Percentiles rank a stretch among this genome's conserved stretches.
phyloP scores from a whole-genome alignment of 1,140 invertebrate genomes.

The Zaprionus taronus region DNA sequence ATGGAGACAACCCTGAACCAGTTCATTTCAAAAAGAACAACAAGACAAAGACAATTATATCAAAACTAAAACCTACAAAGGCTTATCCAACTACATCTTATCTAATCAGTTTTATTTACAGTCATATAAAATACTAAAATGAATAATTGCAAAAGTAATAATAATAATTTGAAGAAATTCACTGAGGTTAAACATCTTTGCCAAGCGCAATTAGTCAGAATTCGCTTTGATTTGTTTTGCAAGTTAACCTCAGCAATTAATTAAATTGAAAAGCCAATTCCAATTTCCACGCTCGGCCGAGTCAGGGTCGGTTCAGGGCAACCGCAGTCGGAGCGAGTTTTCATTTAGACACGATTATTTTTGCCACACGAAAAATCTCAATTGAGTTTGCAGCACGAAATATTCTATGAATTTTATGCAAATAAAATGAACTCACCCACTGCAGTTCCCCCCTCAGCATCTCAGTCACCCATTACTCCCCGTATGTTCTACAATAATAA shows the following conservation, averaged over 20 bases:
- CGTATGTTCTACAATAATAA: neutral
- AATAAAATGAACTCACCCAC: conserved; percentile 52
- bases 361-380: conserved; percentile 10
- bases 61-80: no score
- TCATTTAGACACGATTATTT: conserved; percentile 28
- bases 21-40: no score
- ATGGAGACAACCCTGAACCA: no score
- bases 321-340: conserved; percentile 13
- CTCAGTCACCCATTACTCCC: no score
- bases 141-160: neutral
- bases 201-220: neutral
- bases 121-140: no score
- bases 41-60: no score
- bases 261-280: neutral
- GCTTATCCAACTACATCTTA: neutral
- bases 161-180: neutral
- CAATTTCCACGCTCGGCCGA: neutral
- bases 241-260: neutral
- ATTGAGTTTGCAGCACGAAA: conserved; percentile 12
- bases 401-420: conserved; percentile 47
- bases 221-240: neutral
- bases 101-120: neutral
- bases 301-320: neutral
- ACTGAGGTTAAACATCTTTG: neutral
- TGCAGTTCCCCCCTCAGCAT: neutral